Percentiles rank a stretch among this genome's conserved stretches.
Evolutionary conservation across 2,888 invertebrate species (phyloP).

Genomic region (Timema podura): DNA sequence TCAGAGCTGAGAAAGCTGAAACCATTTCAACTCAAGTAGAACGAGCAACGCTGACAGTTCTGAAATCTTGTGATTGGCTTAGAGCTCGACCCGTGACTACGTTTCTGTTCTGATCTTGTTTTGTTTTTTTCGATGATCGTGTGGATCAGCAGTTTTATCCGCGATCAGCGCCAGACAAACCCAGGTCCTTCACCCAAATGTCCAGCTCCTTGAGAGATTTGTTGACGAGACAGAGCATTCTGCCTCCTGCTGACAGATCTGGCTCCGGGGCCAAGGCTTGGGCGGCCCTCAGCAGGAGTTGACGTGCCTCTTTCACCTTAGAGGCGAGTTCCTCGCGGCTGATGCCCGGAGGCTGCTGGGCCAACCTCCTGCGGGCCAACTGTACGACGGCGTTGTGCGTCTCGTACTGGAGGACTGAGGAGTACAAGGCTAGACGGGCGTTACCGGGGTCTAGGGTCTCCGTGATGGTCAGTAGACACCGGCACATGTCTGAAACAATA

Average conservation of each 20-base stretch:
- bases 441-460: conserved; percentile 41
- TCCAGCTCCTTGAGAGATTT: conserved; percentile 50
- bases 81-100: no score
- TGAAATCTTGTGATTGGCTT: no score
- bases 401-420: conserved; percentile 73
- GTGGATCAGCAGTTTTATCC: no score
- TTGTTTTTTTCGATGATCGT: no score
- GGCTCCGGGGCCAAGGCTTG: conserved; percentile 24
- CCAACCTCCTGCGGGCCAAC: conserved; percentile 34
- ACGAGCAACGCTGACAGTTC: no score
- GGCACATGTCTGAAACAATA: conserved; percentile 47
- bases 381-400: conserved; percentile 45
- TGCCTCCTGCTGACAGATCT: conserved; percentile 25
- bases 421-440: conserved; percentile 61
- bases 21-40: no score
- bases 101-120: no score
- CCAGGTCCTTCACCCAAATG: conserved; percentile 50
- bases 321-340: conserved; percentile 30
- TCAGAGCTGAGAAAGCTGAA: no score
- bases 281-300: conserved; percentile 22
- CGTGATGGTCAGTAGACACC: conserved; percentile 40
- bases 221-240: conserved; percentile 47
- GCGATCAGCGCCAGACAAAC: no score
- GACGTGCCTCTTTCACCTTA: conserved; percentile 32
- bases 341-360: conserved; percentile 20